Percentiles rank a stretch among this genome's conserved stretches.
These are phyloP conservation scores for Bungarus multicinctus DNA, from an alignment of 2,113 vertebrate species.

Conservation along the genomic window DNA sequence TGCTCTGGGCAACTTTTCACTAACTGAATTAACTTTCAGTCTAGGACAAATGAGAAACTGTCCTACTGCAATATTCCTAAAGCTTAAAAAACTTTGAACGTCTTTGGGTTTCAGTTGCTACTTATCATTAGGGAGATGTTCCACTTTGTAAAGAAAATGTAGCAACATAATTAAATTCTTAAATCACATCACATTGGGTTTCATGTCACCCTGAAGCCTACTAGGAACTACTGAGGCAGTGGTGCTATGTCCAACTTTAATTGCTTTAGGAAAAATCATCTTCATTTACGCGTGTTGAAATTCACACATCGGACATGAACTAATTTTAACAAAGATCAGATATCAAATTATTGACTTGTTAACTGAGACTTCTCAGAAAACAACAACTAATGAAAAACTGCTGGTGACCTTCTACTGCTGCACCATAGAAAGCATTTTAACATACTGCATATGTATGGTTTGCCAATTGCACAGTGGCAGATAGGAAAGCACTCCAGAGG, in stretches of 20 bases:
- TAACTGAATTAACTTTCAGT: not conserved
- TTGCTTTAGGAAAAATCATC: not conserved
- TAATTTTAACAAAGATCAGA: not conserved
- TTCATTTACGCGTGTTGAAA: not conserved
- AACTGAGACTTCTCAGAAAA: too few species aligned
- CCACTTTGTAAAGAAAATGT: not conserved
- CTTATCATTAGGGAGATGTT: not conserved
- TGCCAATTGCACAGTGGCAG: too few species aligned
- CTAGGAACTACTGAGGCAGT: not conserved
- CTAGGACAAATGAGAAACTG: not conserved
- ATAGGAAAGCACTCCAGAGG: too few species aligned
- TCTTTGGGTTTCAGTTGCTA: not conserved
- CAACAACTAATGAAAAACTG: too few species aligned
- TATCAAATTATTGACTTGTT: not conserved
- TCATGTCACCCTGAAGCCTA: not conserved
- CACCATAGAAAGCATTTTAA: too few species aligned
- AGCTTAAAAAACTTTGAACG: not conserved
- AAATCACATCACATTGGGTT: not conserved
- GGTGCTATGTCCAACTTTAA: not conserved
- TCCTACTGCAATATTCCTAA: not conserved
- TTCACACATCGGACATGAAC: not conserved
- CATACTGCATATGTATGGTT: too few species aligned
- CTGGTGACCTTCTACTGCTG: too few species aligned
- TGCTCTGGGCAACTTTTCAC: not conserved
- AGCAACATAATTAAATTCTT: not conserved